phyloP scores from a whole-genome alignment of 2,888 invertebrate species.

The Eupithecia subumbrata region DNA sequence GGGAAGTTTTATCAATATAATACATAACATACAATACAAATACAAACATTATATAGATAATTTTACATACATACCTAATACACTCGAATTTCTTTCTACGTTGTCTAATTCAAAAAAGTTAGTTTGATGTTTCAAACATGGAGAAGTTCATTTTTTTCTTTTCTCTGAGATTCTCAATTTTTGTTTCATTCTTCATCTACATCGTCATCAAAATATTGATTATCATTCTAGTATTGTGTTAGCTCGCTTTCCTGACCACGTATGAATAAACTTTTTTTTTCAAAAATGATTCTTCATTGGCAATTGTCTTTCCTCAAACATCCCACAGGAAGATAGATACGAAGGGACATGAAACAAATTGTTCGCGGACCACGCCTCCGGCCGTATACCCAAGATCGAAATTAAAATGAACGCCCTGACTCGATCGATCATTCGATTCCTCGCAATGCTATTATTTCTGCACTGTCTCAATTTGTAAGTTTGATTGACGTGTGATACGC shows the following conservation, averaged over 20 bases:
- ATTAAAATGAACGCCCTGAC: constrained; percentile 81
- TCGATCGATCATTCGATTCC: constrained; percentile 81
- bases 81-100: too few species aligned
- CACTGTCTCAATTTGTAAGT: constrained; percentile 77
- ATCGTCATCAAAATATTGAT: background rate
- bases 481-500: constrained; percentile 71
- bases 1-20: too few species aligned
- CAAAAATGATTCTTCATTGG: constrained; percentile 23
- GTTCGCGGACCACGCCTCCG: constrained; percentile 79
- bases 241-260: background rate
- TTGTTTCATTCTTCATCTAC: background rate
- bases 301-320: constrained; percentile 32
- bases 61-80: too few species aligned
- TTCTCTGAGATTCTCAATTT: background rate
- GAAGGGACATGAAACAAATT: constrained; percentile 81
- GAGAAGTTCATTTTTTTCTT: background rate
- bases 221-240: background rate
- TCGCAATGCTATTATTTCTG: constrained; percentile 79
- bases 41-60: too few species aligned
- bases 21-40: too few species aligned
- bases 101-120: background rate
- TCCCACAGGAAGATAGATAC: constrained; percentile 45
- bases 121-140: background rate
- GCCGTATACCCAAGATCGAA: constrained; percentile 78
- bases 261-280: background rate